These are phyloP conservation scores for Jordanella pulchra DNA, from an alignment of 2,797 vertebrate species.

Conservation along the genomic window DNA sequence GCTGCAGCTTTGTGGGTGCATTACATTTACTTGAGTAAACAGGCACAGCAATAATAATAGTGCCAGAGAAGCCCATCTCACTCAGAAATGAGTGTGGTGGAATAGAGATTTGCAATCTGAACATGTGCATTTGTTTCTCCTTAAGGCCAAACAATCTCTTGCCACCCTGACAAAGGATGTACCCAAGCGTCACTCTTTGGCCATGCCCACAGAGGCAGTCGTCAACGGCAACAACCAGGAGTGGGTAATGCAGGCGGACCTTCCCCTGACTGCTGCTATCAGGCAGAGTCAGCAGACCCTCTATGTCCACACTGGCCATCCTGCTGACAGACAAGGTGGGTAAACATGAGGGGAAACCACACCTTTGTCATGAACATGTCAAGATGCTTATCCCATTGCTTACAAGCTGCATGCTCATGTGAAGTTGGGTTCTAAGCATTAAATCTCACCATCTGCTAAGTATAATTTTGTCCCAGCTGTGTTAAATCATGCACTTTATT, in stretches of 20 bases:
- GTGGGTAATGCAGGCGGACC: conserved; percentile 98
- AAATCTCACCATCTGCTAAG: conserved; percentile 45
- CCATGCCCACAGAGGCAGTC: conserved; percentile 94
- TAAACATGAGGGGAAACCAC: background rate
- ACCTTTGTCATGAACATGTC: conserved; percentile 10
- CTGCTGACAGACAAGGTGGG: conserved; percentile 94
- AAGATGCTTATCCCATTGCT: conserved; percentile 10
- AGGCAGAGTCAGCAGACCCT: conserved; percentile 98
- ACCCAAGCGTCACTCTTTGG: conserved; percentile 95
- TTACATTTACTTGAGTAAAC: background rate
- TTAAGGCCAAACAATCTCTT: conserved; percentile 96
- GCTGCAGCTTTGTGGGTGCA: conserved; percentile 7
- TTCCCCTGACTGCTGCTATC: conserved; percentile 96
- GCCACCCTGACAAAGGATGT: conserved; percentile 97
- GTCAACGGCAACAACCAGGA: conserved; percentile 98
- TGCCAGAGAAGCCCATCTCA: background rate
- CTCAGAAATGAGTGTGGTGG: background rate
- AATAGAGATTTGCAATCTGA: background rate
- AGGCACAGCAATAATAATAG: background rate
- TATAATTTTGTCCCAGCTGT: conserved; percentile 28
- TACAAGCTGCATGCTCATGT: conserved; percentile 55
- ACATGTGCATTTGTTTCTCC: conserved; percentile 28
- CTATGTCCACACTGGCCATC: conserved; percentile 89
- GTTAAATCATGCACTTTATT: conserved; percentile 51
- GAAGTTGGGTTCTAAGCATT: conserved; percentile 45